Percentiles rank a stretch among this genome's conserved stretches.
phyloP scores from a whole-genome alignment of 2,797 vertebrate genomes.

The Premnoplex brunnescens region DNA sequence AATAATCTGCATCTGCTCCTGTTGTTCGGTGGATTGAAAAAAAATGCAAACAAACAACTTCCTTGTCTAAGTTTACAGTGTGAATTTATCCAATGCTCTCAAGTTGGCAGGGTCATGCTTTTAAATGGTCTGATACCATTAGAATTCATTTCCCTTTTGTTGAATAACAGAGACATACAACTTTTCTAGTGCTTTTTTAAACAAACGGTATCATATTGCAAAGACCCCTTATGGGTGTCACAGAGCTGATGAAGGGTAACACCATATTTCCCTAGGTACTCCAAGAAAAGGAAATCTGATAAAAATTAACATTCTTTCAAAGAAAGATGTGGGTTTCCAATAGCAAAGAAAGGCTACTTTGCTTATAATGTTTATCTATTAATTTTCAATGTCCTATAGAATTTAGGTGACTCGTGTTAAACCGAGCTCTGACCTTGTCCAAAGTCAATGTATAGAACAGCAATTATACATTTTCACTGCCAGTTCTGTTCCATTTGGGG shows the following conservation, averaged over 20 bases:
- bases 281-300: background rate
- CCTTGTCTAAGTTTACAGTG: background rate
- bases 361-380: background rate
- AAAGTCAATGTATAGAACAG: background rate
- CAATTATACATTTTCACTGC: background rate
- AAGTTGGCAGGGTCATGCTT: background rate
- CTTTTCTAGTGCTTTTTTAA: background rate
- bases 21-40: conserved; percentile 25
- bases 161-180: background rate
- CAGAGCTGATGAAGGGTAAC: background rate
- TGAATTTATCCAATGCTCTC: background rate
- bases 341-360: background rate
- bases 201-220: background rate
- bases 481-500: background rate
- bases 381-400: background rate
- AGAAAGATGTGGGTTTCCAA: background rate
- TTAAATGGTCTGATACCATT: background rate
- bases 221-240: background rate
- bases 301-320: background rate
- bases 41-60: background rate
- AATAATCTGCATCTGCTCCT: conserved; percentile 56
- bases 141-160: background rate
- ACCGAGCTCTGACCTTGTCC: background rate
- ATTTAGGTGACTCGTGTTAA: background rate
- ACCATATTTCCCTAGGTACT: background rate